Conservation (phyloP, 1,140 invertebrate genomes). For the Probaryconus sp. region DNA sequence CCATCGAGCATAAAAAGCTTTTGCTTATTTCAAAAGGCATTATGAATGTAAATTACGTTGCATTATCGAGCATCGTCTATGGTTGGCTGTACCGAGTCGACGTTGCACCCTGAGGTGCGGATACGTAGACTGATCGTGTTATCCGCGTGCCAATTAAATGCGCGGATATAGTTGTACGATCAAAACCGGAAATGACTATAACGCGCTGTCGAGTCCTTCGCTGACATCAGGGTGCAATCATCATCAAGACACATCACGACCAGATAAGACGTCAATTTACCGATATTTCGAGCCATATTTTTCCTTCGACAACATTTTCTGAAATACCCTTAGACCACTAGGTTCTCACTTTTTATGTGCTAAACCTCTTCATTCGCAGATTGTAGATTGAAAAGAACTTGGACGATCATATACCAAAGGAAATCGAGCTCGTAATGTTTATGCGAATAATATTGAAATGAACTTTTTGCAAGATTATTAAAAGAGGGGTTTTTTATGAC, state of each 20-base stretch:
- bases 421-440: too few relatives aligned
- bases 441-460: too few relatives aligned
- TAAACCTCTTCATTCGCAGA: too few relatives aligned
- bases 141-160: constrained; percentile 53
- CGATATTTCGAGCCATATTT: constrained; percentile 16
- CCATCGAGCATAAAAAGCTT: too few relatives aligned
- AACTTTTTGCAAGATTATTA: too few relatives aligned
- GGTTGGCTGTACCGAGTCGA: constrained; percentile 32
- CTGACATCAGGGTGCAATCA: constrained; percentile 42
- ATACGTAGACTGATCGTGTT: constrained; percentile 49
- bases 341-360: too few relatives aligned
- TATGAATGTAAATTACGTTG: constrained; percentile 48
- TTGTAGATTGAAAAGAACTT: too few relatives aligned
- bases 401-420: too few relatives aligned
- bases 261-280: constrained; percentile 44
- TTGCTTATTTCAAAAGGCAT: too few relatives aligned
- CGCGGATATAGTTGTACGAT: constrained; percentile 45
- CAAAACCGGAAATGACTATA: constrained; percentile 51
- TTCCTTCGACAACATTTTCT: constrained; percentile 7
- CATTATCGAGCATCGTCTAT: constrained; percentile 36
- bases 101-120: constrained; percentile 49
- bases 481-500: background rate
- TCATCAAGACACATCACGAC: constrained; percentile 37
- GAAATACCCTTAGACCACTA: too few relatives aligned
- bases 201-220: constrained; percentile 10